Evolutionary conservation across 2,113 vertebrate genomes (phyloP), one percentile per base, ranked within the genome.

Genomic region (Tringa solitaria): DNA sequence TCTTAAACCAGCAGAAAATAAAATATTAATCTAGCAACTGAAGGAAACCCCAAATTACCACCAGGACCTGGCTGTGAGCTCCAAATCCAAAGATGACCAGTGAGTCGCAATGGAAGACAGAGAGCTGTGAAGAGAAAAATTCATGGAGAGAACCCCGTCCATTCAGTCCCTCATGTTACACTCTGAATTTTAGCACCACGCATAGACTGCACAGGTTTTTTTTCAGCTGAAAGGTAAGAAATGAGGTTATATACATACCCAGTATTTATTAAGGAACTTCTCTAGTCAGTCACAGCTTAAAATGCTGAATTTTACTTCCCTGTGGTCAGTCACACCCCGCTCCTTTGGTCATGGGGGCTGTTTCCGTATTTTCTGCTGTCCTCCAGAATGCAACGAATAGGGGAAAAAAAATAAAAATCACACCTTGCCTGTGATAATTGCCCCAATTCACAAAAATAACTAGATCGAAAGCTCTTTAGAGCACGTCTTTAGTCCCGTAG

Each of bases 401-500:
- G 20, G 22, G 60, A 60, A 48, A 28, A 28, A 28, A 45, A 33
- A 59, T 45, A 50, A 50, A 41, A 43, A 26, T 39, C n/a, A 32
- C 30, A 28, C 10, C 14, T 54, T 79, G 35, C 53, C 43, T 51
- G 19, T 45, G 35, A 12, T 46, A 60, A 60, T 27, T 46, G 17
- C 24, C 9, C 35, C 33, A 33, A 2, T 51, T 57, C 45, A 43
- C 15, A 46, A 14, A 35, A 61, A 33, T 1, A 72, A 37, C 20
- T 41, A 27, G 6, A 80, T 27, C 8, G 70, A 30, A 74, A 69
- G 45, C 32, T n/a, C 45, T 50, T 30, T 6, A 35, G 60, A 87
- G 46, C 0, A 0, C 0, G 0, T 33, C 32, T 60, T 33, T 7
- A 74, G 56, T 26, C 50, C 54, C 1, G 2, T 28, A 37, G 89